Conservation (phyloP, 1,140 invertebrate species). For the Atta texana region DNA sequence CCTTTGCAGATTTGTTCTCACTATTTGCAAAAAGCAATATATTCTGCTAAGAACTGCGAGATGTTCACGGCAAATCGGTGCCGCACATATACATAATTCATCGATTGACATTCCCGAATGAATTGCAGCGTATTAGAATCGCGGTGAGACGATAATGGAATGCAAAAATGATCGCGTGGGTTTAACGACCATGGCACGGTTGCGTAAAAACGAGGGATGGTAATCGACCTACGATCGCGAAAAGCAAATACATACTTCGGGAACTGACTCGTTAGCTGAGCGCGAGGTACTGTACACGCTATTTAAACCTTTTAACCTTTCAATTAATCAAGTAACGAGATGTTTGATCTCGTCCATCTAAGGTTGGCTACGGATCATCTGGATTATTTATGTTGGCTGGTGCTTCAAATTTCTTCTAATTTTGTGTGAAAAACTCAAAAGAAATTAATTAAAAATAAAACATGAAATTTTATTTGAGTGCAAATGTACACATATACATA, state of each 20-base stretch:
- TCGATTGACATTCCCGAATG: conserved; percentile 51
- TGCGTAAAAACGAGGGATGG: conserved; percentile 56
- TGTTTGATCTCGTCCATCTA: conserved; percentile 64
- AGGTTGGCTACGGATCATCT: conserved; percentile 13
- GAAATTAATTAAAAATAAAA: background rate
- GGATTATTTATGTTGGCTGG: conserved; percentile 11
- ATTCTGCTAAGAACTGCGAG: conserved; percentile 19
- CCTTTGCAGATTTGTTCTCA: background rate
- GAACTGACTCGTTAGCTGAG: conserved; percentile 57
- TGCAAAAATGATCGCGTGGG: conserved; percentile 54
- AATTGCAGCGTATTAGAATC: conserved; percentile 40
- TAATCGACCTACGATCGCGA: conserved; percentile 68
- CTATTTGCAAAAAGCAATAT: conserved; percentile 3
- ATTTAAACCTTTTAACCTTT: conserved; percentile 73
- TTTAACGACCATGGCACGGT: conserved; percentile 61
- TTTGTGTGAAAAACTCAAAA: background rate
- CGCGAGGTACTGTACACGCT: conserved; percentile 36
- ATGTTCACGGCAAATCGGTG: conserved; percentile 39
- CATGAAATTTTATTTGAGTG: background rate
- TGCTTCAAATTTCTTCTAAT: background rate
- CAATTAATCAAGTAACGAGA: conserved; percentile 73
- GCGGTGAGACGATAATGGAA: conserved; percentile 47
- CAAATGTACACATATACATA: background rate
- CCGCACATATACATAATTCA: conserved; percentile 57
- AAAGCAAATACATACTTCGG: conserved; percentile 48